These are phyloP conservation scores for Ardeotis arabs DNA, from an alignment of 2,113 vertebrate genomes.

Conservation along the genomic window DNA sequence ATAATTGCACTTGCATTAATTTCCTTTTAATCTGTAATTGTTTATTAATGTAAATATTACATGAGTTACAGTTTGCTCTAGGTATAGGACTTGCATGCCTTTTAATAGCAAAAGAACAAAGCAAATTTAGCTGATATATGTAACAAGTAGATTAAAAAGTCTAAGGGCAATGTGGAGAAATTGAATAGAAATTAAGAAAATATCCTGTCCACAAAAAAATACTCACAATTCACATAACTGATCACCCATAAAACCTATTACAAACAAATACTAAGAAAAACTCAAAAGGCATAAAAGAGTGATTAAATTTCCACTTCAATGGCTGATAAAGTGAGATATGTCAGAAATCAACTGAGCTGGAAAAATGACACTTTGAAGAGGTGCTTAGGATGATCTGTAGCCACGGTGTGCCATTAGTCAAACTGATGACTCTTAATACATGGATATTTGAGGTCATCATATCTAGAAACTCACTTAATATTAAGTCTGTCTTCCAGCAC, in stretches of 20 bases:
- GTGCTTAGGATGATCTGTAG: constrained; percentile 76
- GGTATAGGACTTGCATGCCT: background rate
- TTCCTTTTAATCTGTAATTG: background rate
- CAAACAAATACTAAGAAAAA: constrained; percentile 79
- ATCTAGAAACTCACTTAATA: constrained; percentile 68
- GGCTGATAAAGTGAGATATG: constrained; percentile 76
- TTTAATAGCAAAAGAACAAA: background rate
- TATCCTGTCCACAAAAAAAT: constrained; percentile 34
- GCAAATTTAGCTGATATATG: background rate
- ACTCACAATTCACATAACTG: constrained; percentile 73
- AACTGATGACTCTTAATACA: constrained; percentile 73
- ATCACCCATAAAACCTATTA: constrained; percentile 84
- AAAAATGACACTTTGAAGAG: constrained; percentile 82
- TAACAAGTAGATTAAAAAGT: background rate
- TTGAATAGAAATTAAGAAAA: constrained; percentile 62
- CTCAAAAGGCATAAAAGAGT: constrained; percentile 71
- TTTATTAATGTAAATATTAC: background rate
- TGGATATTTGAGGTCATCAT: constrained; percentile 67
- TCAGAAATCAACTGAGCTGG: constrained; percentile 80
- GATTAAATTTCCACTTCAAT: constrained; percentile 80
- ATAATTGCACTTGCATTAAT: background rate
- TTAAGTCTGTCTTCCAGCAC: constrained; percentile 54
- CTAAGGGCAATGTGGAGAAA: background rate
- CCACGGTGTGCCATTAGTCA: constrained; percentile 72
- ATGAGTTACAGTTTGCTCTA: background rate